Conservation (phyloP, 1,140 invertebrate genomes). For the Harlomillsia oculata region DNA sequence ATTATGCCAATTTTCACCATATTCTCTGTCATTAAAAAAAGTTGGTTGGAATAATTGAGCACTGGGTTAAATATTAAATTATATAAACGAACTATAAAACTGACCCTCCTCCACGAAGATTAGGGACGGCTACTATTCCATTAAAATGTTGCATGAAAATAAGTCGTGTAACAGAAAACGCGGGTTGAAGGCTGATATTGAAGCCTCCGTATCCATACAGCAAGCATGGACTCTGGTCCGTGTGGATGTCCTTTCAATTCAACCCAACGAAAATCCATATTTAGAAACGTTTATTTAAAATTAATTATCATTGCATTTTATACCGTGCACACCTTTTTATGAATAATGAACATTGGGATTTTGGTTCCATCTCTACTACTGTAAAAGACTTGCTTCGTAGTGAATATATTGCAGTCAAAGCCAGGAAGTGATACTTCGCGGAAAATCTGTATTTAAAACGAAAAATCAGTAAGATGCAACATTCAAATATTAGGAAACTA, state of each 20-base stretch:
- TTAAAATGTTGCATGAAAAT: slow-evolving; percentile 84
- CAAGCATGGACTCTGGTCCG: slow-evolving; percentile 64
- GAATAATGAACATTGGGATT: slow-evolving; percentile 95
- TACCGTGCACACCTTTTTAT: slow-evolving; percentile 56
- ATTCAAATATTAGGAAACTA: slow-evolving; percentile 26
- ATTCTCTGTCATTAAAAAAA: slow-evolving; percentile 51
- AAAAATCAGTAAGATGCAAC: not conserved
- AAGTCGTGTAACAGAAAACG: slow-evolving; percentile 68
- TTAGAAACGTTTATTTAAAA: not conserved
- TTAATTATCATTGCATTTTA: not conserved
- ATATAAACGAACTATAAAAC: slow-evolving; percentile 22
- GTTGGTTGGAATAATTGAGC: not conserved
- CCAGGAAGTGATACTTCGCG: slow-evolving; percentile 72
- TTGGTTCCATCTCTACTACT: slow-evolving; percentile 87
- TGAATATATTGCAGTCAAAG: slow-evolving; percentile 70
- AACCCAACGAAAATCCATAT: not conserved
- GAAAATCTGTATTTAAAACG: slow-evolving; percentile 54
- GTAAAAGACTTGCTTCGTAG: slow-evolving; percentile 88
- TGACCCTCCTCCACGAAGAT: slow-evolving; percentile 91
- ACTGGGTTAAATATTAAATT: slow-evolving; percentile 21
- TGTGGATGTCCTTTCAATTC: slow-evolving; percentile 54
- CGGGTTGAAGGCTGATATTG: slow-evolving; percentile 80
- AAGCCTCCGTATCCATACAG: slow-evolving; percentile 98
- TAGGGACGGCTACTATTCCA: slow-evolving; percentile 81
- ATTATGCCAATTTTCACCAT: slow-evolving; percentile 96